A percentile compares a stretch with the other conserved stretches of the same genome.
These are phyloP conservation scores for Semnornis frantzii DNA, from an alignment of 2,113 vertebrate species.

Conservation along the genomic window DNA sequence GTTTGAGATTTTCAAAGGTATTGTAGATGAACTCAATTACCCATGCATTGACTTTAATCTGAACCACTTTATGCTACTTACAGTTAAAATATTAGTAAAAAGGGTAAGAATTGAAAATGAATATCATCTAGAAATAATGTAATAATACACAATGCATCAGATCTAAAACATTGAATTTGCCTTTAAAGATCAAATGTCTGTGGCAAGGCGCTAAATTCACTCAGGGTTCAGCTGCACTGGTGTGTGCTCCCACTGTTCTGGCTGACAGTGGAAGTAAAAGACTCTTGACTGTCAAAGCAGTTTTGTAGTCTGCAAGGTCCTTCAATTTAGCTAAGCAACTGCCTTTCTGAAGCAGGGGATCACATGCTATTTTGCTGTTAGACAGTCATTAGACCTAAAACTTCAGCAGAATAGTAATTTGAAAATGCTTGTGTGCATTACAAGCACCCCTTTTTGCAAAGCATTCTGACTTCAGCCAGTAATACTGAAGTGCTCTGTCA, in stretches of 20 bases:
- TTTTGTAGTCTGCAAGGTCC: slow-evolving; percentile 12
- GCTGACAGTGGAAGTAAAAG: not conserved
- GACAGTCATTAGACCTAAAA: not conserved
- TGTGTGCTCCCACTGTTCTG: not conserved
- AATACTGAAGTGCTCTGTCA: not conserved
- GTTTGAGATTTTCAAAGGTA: not conserved
- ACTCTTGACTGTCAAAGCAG: not conserved
- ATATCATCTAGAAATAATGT: not conserved
- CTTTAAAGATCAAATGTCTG: slow-evolving; percentile 31
- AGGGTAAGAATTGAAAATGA: not conserved
- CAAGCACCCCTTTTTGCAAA: not conserved
- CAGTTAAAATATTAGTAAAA: slow-evolving; percentile 21
- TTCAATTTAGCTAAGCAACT: slow-evolving; percentile 31
- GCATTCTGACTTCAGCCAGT: not conserved
- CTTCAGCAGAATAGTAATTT: slow-evolving; percentile 42
- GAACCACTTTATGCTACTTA: slow-evolving; percentile 12
- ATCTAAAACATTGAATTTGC: slow-evolving; percentile 17
- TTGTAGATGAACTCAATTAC: slow-evolving; percentile 26
- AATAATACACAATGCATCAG: not conserved
- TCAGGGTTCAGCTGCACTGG: not conserved
- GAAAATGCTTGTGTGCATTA: not conserved
- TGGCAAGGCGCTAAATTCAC: slow-evolving; percentile 10
- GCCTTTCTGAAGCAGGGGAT: slow-evolving; percentile 10
- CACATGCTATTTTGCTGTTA: not conserved
- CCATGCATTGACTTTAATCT: slow-evolving; percentile 16